Conservation (phyloP, 35 echinoderm and acorn worm species). For the Diadema setosum region DNA sequence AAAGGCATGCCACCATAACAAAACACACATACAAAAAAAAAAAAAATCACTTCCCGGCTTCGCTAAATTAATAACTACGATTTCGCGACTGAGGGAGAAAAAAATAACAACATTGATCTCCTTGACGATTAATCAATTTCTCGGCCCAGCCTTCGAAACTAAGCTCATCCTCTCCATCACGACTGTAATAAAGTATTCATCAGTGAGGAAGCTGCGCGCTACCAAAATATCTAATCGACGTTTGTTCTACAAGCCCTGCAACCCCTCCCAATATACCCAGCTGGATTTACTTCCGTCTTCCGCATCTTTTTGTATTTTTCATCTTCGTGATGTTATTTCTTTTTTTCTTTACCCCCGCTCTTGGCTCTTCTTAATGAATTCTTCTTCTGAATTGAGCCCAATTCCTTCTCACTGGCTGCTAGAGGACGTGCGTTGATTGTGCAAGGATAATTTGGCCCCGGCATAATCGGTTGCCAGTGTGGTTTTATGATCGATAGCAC, state of each 20-base stretch:
- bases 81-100: neutral
- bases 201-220: too few species aligned
- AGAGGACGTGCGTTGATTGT: neutral
- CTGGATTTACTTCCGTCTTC: too few species aligned
- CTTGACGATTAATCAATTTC: constrained; percentile 23
- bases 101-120: neutral
- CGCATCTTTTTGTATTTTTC: neutral
- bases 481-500: constrained; percentile 7
- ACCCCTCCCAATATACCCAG: too few species aligned
- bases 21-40: too few species aligned
- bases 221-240: too few species aligned
- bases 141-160: constrained; percentile 1
- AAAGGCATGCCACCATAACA: too few species aligned
- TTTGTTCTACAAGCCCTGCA: too few species aligned
- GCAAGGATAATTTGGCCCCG: neutral
- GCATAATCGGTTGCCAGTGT: constrained; percentile 14
- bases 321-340: neutral
- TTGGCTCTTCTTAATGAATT: neutral
- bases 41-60: neutral
- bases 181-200: too few species aligned
- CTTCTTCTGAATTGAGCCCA: neutral
- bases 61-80: neutral
- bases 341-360: neutral
- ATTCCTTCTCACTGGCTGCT: neutral
- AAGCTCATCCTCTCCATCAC: too few species aligned